Evolutionary conservation across 2,888 invertebrate genomes (phyloP).

Genomic region (Leucania comma): DNA sequence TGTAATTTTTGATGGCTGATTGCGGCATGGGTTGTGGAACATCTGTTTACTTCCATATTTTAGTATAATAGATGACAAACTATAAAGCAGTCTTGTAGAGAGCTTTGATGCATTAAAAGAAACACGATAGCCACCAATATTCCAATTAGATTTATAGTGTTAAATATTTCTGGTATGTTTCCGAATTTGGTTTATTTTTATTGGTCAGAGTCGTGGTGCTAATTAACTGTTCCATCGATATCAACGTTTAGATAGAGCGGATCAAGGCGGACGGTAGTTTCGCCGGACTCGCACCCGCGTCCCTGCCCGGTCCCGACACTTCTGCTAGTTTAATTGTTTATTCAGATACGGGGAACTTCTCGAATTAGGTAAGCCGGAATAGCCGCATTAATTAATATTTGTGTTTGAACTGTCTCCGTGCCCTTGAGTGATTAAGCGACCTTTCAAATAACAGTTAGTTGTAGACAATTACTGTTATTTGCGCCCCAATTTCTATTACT

Average conservation of each 20-base stretch:
- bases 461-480: slow-evolving; percentile 83
- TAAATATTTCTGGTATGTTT: slow-evolving; percentile 30
- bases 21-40: slow-evolving; percentile 18
- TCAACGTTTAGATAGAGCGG: slow-evolving; percentile 52
- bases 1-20: slow-evolving; percentile 44
- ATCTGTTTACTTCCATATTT: slow-evolving; percentile 51
- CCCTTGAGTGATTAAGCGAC: slow-evolving; percentile 88
- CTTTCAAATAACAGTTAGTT: slow-evolving; percentile 86
- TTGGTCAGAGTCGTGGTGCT: slow-evolving; percentile 25
- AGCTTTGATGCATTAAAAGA: slow-evolving; percentile 5
- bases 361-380: slow-evolving; percentile 87
- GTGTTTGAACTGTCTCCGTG: slow-evolving; percentile 87
- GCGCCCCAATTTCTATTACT: slow-evolving; percentile 75
- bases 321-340: slow-evolving; percentile 87
- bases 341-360: slow-evolving; percentile 87
- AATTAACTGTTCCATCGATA: slow-evolving; percentile 60
- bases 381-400: slow-evolving; percentile 89
- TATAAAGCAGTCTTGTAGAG: slow-evolving; percentile 4
- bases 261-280: slow-evolving; percentile 36
- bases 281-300: slow-evolving; percentile 53
- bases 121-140: slow-evolving; percentile 26
- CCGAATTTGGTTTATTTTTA: slow-evolving; percentile 32
- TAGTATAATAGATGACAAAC: slow-evolving; percentile 29
- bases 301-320: slow-evolving; percentile 70
- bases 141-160: slow-evolving; percentile 48